Conservation (phyloP, 2,888 invertebrate genomes). For the Sarcophaga variegata region DNA sequence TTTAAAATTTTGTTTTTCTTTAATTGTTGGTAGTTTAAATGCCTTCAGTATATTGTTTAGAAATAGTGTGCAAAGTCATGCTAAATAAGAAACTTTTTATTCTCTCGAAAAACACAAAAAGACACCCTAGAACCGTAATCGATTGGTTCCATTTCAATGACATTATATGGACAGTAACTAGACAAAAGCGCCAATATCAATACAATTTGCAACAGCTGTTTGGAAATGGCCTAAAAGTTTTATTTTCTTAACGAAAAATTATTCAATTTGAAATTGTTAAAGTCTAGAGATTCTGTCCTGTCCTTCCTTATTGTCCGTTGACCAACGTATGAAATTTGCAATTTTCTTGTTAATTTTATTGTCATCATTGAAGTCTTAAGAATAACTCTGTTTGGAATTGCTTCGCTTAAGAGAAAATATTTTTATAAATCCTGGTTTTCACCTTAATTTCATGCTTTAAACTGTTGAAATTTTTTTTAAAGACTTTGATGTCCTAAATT, state of each 20-base stretch:
- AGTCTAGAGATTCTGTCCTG: not conserved
- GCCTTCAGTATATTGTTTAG: not conserved
- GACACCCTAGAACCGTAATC: conserved; percentile 66
- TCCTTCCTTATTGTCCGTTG: not conserved
- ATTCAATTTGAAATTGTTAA: not conserved
- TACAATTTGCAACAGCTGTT: conserved; percentile 71
- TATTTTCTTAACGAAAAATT: not conserved
- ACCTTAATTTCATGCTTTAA: conserved; percentile 49
- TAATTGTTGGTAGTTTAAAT: too few species aligned
- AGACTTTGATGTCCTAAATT: not conserved
- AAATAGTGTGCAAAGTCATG: conserved; percentile 17
- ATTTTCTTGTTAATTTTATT: conserved; percentile 74
- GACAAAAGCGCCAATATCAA: not conserved
- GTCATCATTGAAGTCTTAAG: conserved; percentile 31
- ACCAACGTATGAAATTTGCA: conserved; percentile 73
- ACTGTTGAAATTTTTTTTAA: conserved; percentile 8
- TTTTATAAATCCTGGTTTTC: conserved; percentile 24
- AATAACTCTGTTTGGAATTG: not conserved
- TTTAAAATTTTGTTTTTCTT: too few species aligned
- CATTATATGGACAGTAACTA: conserved; percentile 52
- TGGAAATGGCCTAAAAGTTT: conserved; percentile 45
- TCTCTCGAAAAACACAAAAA: conserved; percentile 27
- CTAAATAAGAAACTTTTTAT: conserved; percentile 56
- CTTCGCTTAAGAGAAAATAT: conserved; percentile 7
- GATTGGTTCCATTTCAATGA: conserved; percentile 76